A percentile compares a stretch with the other conserved stretches of the same genome.
Conservation (phyloP, 2,113 vertebrate genomes). For the Trematomus loennbergii region DNA sequence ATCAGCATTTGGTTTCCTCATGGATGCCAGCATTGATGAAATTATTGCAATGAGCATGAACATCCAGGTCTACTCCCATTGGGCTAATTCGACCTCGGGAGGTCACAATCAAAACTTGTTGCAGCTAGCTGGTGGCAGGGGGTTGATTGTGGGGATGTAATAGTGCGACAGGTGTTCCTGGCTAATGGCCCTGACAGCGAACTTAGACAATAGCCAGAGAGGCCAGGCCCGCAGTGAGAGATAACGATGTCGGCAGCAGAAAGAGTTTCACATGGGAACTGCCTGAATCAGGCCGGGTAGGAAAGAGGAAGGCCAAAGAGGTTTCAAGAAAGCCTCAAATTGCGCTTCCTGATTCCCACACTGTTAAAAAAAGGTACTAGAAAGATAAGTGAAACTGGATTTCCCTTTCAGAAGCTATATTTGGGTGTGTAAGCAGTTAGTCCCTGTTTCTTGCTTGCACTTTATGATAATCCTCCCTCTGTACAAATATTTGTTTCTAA, state of each 20-base stretch:
- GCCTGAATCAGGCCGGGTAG: slow-evolving; percentile 27
- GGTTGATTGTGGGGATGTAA: slow-evolving; percentile 22
- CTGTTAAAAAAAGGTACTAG: background rate
- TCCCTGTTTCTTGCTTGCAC: background rate
- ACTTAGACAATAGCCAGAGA: slow-evolving; percentile 75
- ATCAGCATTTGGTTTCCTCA: slow-evolving; percentile 44
- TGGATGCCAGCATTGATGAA: slow-evolving; percentile 38
- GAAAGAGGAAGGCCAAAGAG: slow-evolving; percentile 57
- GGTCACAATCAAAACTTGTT: slow-evolving; percentile 44
- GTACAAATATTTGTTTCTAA: background rate
- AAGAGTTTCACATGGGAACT: slow-evolving; percentile 79
- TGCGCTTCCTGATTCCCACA: slow-evolving; percentile 64
- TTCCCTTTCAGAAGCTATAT: background rate
- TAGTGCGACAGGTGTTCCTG: slow-evolving; percentile 55
- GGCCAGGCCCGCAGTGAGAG: slow-evolving; percentile 56
- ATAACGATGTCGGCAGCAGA: slow-evolving; percentile 61
- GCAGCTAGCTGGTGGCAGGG: slow-evolving; percentile 3
- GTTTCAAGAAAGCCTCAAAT: slow-evolving; percentile 39
- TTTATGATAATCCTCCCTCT: slow-evolving; percentile 13
- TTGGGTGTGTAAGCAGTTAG: background rate
- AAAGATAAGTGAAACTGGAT: slow-evolving; percentile 3
- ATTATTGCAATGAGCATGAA: slow-evolving; percentile 27
- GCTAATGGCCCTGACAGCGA: slow-evolving; percentile 51
- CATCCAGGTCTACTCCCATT: slow-evolving; percentile 29
- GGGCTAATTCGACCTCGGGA: slow-evolving; percentile 35